These are phyloP conservation scores for Riparia riparia DNA, from an alignment of 2,113 vertebrate genomes.

Conservation along the genomic window DNA sequence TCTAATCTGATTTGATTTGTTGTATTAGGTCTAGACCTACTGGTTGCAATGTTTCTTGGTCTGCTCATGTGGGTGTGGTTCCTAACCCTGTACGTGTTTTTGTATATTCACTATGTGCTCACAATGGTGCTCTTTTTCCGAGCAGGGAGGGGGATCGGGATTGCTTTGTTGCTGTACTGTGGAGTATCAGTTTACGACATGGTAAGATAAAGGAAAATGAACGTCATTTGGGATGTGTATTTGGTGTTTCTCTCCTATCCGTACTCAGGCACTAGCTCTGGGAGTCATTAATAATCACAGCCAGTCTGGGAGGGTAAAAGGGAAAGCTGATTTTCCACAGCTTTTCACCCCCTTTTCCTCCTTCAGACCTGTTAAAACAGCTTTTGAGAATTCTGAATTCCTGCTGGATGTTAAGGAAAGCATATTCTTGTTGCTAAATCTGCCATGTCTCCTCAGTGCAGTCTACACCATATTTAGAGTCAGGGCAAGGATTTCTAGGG, in stretches of 20 bases:
- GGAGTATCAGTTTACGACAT: neutral
- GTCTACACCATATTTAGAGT: neutral
- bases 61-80: neutral
- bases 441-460: neutral
- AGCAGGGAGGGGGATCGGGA: neutral
- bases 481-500: neutral
- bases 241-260: neutral
- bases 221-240: neutral
- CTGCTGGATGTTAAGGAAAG: neutral
- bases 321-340: neutral
- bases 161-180: neutral
- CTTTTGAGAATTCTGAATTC: neutral
- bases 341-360: neutral
- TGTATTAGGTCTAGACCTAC: neutral
- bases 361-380: neutral
- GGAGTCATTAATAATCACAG: neutral
- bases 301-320: neutral
- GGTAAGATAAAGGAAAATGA: neutral
- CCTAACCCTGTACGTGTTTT: neutral
- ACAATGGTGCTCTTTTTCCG: neutral
- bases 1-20: neutral
- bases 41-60: neutral
- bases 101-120: neutral
- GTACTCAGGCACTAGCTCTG: no score
- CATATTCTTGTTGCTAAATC: neutral